Percentiles rank a stretch among this genome's conserved stretches.
These are phyloP conservation scores for Antechinus flavipes DNA, from an alignment of 2,113 vertebrate species.

Conservation along the genomic window DNA sequence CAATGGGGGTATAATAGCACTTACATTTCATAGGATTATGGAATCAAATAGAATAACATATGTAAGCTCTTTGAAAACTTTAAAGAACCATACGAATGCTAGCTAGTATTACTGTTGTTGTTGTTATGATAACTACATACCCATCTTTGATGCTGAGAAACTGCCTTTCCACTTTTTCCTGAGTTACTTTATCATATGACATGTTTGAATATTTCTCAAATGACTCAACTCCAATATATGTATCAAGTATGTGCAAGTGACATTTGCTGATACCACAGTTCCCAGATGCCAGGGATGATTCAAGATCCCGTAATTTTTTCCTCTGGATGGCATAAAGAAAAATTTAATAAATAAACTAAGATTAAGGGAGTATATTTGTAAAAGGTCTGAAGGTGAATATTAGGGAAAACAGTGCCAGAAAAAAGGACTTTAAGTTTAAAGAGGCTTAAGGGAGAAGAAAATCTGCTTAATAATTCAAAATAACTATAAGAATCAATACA, in stretches of 20 bases:
- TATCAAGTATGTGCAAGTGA: not conserved
- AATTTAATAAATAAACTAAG: not conserved
- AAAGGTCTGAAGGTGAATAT: not conserved
- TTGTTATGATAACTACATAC: not conserved
- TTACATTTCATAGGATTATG: not conserved
- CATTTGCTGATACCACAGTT: not conserved
- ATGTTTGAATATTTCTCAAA: not conserved
- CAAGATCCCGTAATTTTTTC: not conserved
- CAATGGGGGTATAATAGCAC: not conserved
- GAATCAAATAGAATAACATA: too few relatives aligned
- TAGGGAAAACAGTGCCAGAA: not conserved
- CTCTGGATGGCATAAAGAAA: not conserved
- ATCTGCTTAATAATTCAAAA: not conserved
- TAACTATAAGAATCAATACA: not conserved
- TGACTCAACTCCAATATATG: not conserved
- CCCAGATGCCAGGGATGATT: not conserved
- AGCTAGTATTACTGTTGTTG: not conserved
- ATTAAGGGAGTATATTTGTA: not conserved
- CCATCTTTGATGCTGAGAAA: not conserved
- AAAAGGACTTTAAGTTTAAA: not conserved
- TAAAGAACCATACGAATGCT: not conserved
- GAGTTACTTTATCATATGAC: not conserved
- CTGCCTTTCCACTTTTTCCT: not conserved
- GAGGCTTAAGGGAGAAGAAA: not conserved
- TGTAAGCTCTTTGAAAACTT: not conserved